phyloP scores from a whole-genome alignment of 2,113 vertebrate genomes.

The Aegypius monachus region DNA sequence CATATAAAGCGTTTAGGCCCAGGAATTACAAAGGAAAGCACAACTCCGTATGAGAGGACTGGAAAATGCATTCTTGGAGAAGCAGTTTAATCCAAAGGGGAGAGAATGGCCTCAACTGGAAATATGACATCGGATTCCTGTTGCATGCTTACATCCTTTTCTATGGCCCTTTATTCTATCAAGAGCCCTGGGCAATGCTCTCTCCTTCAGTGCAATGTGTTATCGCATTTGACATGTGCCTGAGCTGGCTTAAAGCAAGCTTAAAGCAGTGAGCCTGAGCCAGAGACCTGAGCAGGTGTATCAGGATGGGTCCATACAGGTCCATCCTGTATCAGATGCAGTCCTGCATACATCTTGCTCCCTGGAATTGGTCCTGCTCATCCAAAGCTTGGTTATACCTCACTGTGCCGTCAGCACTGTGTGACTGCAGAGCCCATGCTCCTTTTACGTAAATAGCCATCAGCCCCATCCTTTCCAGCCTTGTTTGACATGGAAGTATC shows the following conservation, averaged over 20 bases:
- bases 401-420: background rate
- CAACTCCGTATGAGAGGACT: background rate
- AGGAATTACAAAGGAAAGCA: background rate
- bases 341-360: background rate
- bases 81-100: background rate
- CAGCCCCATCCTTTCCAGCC: background rate
- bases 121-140: background rate
- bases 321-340: background rate
- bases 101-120: background rate
- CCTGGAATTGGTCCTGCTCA: background rate
- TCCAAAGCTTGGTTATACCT: background rate
- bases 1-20: background rate
- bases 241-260: background rate
- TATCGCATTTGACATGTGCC: background rate
- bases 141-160: background rate
- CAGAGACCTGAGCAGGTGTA: background rate
- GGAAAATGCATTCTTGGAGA: background rate
- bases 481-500: constrained; percentile 14
- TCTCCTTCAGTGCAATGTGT: background rate
- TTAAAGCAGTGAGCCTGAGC: background rate
- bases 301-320: background rate
- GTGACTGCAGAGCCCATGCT: background rate
- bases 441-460: background rate
- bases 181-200: background rate
- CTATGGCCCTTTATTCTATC: background rate